Evolutionary conservation across 2,888 invertebrate species (phyloP), one percentile per base, ranked within the genome.

Genomic region (Hypercompe scribonia): DNA sequence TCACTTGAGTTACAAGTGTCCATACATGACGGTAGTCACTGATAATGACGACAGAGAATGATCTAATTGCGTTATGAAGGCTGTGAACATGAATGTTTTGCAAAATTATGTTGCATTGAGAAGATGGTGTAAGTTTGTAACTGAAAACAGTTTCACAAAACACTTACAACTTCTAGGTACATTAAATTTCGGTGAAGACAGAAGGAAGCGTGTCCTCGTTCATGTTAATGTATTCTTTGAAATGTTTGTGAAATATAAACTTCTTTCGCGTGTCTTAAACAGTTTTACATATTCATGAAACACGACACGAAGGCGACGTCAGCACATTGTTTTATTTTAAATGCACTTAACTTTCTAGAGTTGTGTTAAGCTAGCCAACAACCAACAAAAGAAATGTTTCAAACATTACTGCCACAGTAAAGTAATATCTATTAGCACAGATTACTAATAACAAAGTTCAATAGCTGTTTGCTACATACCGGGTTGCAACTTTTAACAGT

Each of bases 221-320:
- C 46, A 46, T 46, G 46, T 77, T 80, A 88, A 88, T 87, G 24
- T 65, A 76, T 81, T 76, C 78, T 75, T 79, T 73, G 74, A 85
- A 87, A 81, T 83, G 81, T 85, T 84, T 81, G 72, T 73, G 65
- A 74, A 88, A 84, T 81, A 79, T 81, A 81, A 81, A 81, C 74
- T 75, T 79, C 70, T 68, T 75, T 81, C 72, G 78, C 80, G 78
- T 78, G 79, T 78, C 76, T 74, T 83, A 74, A 78, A 78, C 75
- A 13, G 73, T 78, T 90, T 90, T 87, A 84, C 89, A 81, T 84
- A 85, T 54, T 54, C 24, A 54, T 81, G 81, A 86, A 88, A 84
- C 78, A 75, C 68, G 72, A 74, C 72, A 68, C 65, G 36, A 77
- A 65, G 64, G 13, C 46, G 11, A 46, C 72, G 68, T 73, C 75